Conservation (phyloP, 2,797 vertebrate species). For the Poeciliopsis infans region DNA sequence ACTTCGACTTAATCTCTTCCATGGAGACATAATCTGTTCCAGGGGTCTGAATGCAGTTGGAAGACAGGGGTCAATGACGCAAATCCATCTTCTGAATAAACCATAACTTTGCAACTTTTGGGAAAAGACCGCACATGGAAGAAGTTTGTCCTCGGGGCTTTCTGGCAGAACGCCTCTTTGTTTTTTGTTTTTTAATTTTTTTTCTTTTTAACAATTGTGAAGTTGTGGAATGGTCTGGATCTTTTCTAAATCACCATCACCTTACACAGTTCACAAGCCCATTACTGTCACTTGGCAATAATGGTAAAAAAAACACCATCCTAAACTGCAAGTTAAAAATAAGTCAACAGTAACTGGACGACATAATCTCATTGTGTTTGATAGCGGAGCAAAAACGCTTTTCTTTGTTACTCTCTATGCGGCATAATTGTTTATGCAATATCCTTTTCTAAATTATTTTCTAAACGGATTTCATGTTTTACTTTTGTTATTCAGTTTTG, state of each 20-base stretch:
- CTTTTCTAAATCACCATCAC: neutral
- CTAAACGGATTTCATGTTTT: neutral
- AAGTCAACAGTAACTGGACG: neutral
- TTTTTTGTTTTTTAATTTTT: neutral
- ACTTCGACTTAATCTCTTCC: constrained; percentile 10
- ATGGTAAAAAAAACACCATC: neutral
- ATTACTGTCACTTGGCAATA: neutral
- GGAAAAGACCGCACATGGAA: neutral
- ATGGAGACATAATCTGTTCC: constrained; percentile 3
- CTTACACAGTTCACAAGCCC: neutral
- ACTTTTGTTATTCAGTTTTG: neutral
- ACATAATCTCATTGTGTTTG: neutral
- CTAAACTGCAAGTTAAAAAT: neutral
- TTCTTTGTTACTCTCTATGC: neutral
- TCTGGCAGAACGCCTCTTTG: neutral
- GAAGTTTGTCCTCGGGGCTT: neutral
- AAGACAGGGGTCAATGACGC: constrained; percentile 14
- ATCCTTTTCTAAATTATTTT: neutral
- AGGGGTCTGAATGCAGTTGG: constrained; percentile 11
- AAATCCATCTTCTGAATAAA: constrained; percentile 20
- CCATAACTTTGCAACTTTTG: neutral
- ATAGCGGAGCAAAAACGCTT: neutral
- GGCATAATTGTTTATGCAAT: neutral
- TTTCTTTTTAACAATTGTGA: neutral
- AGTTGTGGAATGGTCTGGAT: neutral